Conservation (phyloP, 1,140 invertebrate species). For the Venturia canescens region DNA sequence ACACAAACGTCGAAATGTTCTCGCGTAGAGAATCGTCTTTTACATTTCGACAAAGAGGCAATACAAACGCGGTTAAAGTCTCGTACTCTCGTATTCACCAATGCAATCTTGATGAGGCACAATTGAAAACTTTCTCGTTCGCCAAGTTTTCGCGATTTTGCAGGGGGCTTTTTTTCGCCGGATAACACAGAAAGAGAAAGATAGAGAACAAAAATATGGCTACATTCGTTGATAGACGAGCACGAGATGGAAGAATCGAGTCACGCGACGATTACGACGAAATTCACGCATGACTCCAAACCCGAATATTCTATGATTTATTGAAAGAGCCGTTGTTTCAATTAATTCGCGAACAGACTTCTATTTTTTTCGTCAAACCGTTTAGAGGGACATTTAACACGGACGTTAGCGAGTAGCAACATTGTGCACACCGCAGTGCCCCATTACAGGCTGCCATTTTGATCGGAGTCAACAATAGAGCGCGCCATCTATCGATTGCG, state of each 20-base stretch:
- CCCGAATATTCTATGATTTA: constrained; percentile 2
- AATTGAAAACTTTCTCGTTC: neutral
- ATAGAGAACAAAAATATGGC: constrained; percentile 65
- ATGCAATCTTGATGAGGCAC: neutral
- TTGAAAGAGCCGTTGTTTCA: neutral
- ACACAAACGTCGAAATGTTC: neutral
- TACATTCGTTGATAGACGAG: constrained; percentile 57
- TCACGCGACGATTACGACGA: constrained; percentile 52
- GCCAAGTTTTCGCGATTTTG: neutral
- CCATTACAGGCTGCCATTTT: constrained; percentile 71
- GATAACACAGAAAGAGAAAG: constrained; percentile 56
- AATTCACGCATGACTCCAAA: constrained; percentile 59
- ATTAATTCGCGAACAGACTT: neutral
- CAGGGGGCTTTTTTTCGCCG: constrained; percentile 30
- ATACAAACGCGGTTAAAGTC: neutral
- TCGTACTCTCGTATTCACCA: neutral
- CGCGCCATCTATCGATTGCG: constrained; percentile 63
- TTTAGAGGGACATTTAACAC: neutral
- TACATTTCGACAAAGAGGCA: neutral
- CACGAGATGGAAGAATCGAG: constrained; percentile 48
- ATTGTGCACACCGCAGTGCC: constrained; percentile 51
- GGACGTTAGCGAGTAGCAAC: neutral
- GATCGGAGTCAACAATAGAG: constrained; percentile 68
- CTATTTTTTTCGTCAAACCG: neutral
- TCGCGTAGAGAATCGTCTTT: neutral